Base-by-base conservation (phyloP, 2,797 vertebrate genomes). In the Paguma larvata region DNA sequence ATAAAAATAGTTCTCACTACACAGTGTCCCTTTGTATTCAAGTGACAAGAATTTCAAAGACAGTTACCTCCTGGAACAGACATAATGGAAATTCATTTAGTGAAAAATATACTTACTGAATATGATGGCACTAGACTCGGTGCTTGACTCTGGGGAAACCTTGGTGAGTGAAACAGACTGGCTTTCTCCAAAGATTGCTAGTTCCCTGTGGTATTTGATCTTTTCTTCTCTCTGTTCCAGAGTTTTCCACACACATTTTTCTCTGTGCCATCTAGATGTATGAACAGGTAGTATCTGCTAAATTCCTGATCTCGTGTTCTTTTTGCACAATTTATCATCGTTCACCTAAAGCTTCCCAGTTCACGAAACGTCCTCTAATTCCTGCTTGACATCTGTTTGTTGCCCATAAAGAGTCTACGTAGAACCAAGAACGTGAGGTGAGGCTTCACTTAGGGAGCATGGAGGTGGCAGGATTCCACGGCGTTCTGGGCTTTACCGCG, bases 31-130 rank as follows among this genome's bases (percentile, higher is more conserved):
- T 95, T 93, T 91, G 44, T 94, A 56, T 23, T 89, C 59, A 95
- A 75, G 32, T 73, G 44, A 91, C 44, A 84, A 38, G 44, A 79
- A 73, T 90, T 78, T 96, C 72, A 89, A 84, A 95, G 63, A 67
- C 32, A 80, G 85, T 41, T 89, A 11, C 68, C 63, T 86, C 27
- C 41, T 79, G 73, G 68, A 88, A 84, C 10, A 41, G 25, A n/a
- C 11, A 46, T 4, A 21, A 34, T 19, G 23, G 56, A 91, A 87
- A 73, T 72, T 70, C 34, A 51, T 25, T 62, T 83, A 80, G 14
- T 79, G 19, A 30, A 51, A 65, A 53, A 59, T 14, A 38, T n/a
- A 84, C 8, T 46, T 27, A 73, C 83, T n/a, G 21, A 41, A 10
- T 18, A 48, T 67, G 44, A 78, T 77, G 30, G 15, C 48, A 10